These are phyloP conservation scores for Onychostoma macrolepis DNA, from an alignment of 2,113 vertebrate species.

Conservation along the genomic window DNA sequence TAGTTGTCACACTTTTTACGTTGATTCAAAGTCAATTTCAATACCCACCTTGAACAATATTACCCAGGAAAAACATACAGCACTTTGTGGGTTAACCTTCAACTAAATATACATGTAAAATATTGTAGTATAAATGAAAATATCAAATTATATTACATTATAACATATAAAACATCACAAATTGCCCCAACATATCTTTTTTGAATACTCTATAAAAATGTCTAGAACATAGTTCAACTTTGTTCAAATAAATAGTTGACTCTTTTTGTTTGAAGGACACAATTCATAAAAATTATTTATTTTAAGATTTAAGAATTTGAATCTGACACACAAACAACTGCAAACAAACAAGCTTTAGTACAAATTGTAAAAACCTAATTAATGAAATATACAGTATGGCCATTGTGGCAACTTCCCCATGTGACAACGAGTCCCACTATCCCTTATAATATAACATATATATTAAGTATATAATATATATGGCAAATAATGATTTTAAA, in stretches of 20 bases:
- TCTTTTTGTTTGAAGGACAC: background rate
- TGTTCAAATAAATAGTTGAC: background rate
- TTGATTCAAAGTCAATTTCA: background rate
- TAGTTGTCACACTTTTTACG: background rate
- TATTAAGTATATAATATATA: background rate
- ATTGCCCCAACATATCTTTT: background rate
- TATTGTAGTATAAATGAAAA: background rate
- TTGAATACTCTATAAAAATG: background rate
- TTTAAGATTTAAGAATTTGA: background rate
- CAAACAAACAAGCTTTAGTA: background rate
- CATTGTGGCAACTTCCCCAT: background rate
- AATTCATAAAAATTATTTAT: background rate
- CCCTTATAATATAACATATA: conserved; percentile 2
- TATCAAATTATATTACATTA: background rate
- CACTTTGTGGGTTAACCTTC: background rate
- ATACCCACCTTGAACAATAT: background rate
- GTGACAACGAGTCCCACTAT: background rate
- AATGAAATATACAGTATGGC: background rate
- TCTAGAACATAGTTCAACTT: background rate
- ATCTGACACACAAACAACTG: background rate
- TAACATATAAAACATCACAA: background rate
- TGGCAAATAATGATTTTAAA: background rate
- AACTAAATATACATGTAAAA: background rate
- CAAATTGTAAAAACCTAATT: background rate
- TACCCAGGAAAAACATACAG: background rate